Conservation (phyloP, 2,888 invertebrate species). For the Lampropteryx suffumata region DNA sequence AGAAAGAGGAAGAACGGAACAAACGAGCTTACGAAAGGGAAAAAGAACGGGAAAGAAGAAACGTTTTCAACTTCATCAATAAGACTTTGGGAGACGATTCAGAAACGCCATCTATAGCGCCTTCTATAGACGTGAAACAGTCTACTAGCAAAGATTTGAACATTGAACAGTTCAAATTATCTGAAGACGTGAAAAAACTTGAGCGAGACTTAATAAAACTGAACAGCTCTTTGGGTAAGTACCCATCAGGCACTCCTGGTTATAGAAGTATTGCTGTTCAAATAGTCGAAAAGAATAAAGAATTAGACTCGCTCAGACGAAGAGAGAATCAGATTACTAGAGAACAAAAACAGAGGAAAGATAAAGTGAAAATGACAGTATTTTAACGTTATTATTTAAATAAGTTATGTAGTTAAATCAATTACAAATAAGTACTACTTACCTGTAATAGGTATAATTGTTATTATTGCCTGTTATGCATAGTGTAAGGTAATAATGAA, state of each 20-base stretch:
- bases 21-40: slow-evolving; percentile 85
- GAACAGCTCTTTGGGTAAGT: slow-evolving; percentile 85
- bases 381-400: slow-evolving; percentile 63
- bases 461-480: neutral
- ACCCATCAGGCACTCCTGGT: slow-evolving; percentile 82
- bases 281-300: slow-evolving; percentile 83
- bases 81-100: slow-evolving; percentile 76
- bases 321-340: slow-evolving; percentile 85
- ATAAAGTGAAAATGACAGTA: slow-evolving; percentile 88
- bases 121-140: slow-evolving; percentile 63
- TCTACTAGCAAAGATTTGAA: slow-evolving; percentile 86
- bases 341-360: slow-evolving; percentile 88
- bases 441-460: slow-evolving; percentile 4
- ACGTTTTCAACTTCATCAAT: slow-evolving; percentile 91
- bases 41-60: slow-evolving; percentile 82
- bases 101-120: slow-evolving; percentile 33
- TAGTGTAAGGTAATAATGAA: neutral
- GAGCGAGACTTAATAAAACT: slow-evolving; percentile 86
- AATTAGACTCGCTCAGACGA: slow-evolving; percentile 82
- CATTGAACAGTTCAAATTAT: slow-evolving; percentile 87
- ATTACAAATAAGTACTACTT: neutral
- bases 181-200: slow-evolving; percentile 86
- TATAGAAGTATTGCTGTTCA: slow-evolving; percentile 84
- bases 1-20: slow-evolving; percentile 84
- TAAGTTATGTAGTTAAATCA: neutral